phyloP scores from a whole-genome alignment of 2,888 invertebrate genomes.

The Andricus curvator region DNA sequence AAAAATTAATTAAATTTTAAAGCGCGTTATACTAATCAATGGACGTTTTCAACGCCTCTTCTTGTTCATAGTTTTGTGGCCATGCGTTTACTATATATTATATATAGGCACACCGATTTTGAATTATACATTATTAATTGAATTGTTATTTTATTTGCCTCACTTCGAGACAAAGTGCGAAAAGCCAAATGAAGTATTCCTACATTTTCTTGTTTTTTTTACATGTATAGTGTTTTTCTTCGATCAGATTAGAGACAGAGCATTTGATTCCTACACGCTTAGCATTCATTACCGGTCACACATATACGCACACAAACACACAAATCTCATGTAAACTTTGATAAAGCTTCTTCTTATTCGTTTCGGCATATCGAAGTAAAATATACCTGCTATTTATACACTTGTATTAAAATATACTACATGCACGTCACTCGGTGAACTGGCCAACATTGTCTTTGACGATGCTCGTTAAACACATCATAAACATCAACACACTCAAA shows the following conservation, averaged over 20 bases:
- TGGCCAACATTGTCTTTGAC: slow-evolving; percentile 51
- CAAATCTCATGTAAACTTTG: slow-evolving; percentile 21
- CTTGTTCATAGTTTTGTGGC: not conserved
- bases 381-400: slow-evolving; percentile 34
- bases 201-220: slow-evolving; percentile 7
- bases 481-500: slow-evolving; percentile 11
- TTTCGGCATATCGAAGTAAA: slow-evolving; percentile 26
- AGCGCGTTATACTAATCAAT: slow-evolving; percentile 13
- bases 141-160: slow-evolving; percentile 21
- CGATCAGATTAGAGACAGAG: slow-evolving; percentile 20
- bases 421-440: slow-evolving; percentile 41
- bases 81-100: slow-evolving; percentile 1
- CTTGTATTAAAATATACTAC: slow-evolving; percentile 18
- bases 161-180: slow-evolving; percentile 7
- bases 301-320: not conserved
- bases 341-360: slow-evolving; percentile 33
- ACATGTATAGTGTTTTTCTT: slow-evolving; percentile 2
- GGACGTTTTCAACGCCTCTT: slow-evolving; percentile 27
- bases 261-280: slow-evolving; percentile 34
- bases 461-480: slow-evolving; percentile 24
- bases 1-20: slow-evolving; percentile 13
- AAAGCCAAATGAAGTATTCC: not conserved
- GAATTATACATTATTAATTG: slow-evolving; percentile 18
- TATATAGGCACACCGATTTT: slow-evolving; percentile 1
- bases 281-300: slow-evolving; percentile 4